Conservation (phyloP, 1,140 invertebrate genomes). For the Telenomus remus region DNA sequence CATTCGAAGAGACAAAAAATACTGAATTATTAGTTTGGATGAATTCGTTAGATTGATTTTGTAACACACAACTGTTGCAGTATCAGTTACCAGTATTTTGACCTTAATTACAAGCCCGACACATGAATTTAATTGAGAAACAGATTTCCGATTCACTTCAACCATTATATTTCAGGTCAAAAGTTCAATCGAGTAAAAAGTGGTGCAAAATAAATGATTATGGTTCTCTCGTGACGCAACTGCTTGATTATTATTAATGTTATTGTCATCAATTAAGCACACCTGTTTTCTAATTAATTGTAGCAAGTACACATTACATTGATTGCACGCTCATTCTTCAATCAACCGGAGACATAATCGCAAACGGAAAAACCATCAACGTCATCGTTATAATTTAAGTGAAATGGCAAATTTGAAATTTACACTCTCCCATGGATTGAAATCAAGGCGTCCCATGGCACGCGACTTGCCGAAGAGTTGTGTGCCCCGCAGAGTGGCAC, state of each 20-base stretch:
- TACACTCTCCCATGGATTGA: too few species aligned
- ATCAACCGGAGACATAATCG: too few species aligned
- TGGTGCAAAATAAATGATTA: constrained; percentile 11
- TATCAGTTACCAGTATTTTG: constrained; percentile 8
- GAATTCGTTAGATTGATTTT: constrained; percentile 4
- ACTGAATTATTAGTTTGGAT: constrained; percentile 1
- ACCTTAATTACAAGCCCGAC: constrained; percentile 24
- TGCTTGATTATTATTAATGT: background rate
- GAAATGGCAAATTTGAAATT: too few species aligned
- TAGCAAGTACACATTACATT: background rate
- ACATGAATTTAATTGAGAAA: constrained; percentile 18
- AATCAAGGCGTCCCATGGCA: constrained; percentile 15
- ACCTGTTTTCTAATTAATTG: background rate
- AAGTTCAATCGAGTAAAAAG: constrained; percentile 19
- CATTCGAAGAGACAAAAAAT: background rate
- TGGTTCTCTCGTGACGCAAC: background rate
- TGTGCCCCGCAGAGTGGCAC: constrained; percentile 6
- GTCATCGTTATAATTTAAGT: too few species aligned
- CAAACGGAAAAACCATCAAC: too few species aligned
- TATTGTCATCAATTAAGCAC: background rate
- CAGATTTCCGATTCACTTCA: constrained; percentile 12
- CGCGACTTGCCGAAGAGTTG: background rate
- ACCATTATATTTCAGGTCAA: constrained; percentile 23
- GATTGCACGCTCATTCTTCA: background rate
- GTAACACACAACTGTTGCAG: background rate